phyloP scores from a whole-genome alignment of 2,888 invertebrate genomes.

The Lysandra bellargus region DNA sequence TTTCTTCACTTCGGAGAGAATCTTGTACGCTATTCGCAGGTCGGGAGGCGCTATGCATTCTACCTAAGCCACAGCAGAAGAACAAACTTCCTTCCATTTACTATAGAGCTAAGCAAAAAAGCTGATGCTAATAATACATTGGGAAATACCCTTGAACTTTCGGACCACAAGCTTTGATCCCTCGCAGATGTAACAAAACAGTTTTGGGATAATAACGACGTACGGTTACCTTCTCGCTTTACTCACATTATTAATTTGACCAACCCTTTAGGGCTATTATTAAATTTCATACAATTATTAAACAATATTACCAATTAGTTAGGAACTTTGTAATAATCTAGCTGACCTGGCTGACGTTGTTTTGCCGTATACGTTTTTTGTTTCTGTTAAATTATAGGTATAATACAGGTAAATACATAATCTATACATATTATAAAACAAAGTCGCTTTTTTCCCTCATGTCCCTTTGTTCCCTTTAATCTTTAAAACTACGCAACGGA shows the following conservation, averaged over 20 bases:
- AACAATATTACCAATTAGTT: neutral
- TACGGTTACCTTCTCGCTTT: neutral
- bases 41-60: no score
- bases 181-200: slow-evolving; percentile 5
- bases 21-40: no score
- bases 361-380: no score
- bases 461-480: no score
- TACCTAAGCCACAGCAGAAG: neutral
- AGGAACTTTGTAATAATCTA: no score
- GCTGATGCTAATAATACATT: neutral
- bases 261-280: neutral
- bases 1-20: no score
- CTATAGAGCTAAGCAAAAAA: neutral
- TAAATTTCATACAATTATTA: neutral
- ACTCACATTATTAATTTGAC: slow-evolving; percentile 11
- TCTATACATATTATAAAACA: no score
- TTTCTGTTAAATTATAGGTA: no score
- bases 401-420: no score
- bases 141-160: neutral
- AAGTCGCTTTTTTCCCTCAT: no score
- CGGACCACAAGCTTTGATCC: slow-evolving; percentile 7
- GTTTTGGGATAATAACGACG: slow-evolving; percentile 20
- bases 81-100: neutral
- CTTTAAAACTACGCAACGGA: no score
- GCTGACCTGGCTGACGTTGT: no score